Base-by-base conservation (phyloP, 2,888 invertebrate genomes). In the Calameuta pallipes region DNA sequence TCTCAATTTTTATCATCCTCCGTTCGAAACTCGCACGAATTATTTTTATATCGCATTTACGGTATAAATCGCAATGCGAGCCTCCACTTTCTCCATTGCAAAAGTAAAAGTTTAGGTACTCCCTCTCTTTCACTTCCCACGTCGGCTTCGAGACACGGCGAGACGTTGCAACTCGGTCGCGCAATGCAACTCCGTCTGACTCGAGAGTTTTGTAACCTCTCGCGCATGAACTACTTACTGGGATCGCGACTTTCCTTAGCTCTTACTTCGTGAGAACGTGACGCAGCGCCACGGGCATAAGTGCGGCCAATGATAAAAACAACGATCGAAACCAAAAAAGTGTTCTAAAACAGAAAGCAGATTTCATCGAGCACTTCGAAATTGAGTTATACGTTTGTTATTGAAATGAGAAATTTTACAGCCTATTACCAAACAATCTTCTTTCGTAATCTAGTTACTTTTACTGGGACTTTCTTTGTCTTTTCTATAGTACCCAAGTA, bases 101-200 rank as follows among this genome's bases (percentile, higher is more conserved):
- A 88, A 90, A 90, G 89, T 90, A 89, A 90, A 87, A 90, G 89
- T 90, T 87, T 83, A 12, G 36, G 12, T 36, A 84, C 69, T 69
- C 68, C 41, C 36, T 68, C 56, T 73, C n/a, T 41, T 36, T 71
- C 71, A 23, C 31, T 33, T 56, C 56, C 56, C 56, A 56, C 56
- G 23, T 56, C 56, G 56, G 30, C 33, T 73, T 73, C 73, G 31
- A 73, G 15, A 34, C 12, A 73, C 33, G 15, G 73, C 3, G 34
- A 73, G 73, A 33, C 73, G 73, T 73, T 33, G 34, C 33, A 33
- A 73, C 73, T 34, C 73, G 34, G 33, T 34, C 34, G 73, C 36
- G 74, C 36, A 74, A 74, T 36, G 35, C 37, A 35, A n/a, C 33
- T 41, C 37, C 31, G 33, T n/a, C 56, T 68, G 56, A 56, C 56